Conservation (phyloP, 2,888 invertebrate species). For the Odontocolon sp. region DNA sequence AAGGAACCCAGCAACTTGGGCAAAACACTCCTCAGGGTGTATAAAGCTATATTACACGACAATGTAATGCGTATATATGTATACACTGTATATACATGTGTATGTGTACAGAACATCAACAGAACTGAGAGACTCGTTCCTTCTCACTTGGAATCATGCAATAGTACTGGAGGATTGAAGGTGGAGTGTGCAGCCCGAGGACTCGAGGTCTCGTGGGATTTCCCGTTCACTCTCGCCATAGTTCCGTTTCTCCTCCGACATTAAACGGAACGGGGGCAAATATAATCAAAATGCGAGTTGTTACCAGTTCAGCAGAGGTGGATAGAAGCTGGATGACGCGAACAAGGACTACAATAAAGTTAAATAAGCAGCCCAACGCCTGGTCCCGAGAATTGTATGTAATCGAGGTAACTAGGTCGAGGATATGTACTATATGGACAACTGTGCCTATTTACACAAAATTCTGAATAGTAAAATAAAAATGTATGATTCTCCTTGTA, state of each 20-base stretch:
- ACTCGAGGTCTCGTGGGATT: conserved; percentile 48
- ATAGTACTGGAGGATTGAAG: not conserved
- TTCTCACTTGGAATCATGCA: not conserved
- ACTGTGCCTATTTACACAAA: not conserved
- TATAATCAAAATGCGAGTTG: conserved; percentile 60
- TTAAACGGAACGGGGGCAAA: conserved; percentile 53
- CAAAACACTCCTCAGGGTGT: conserved; percentile 71
- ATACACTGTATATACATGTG: not conserved
- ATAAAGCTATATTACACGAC: conserved; percentile 67
- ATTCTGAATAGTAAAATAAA: not conserved
- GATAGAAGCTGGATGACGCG: conserved; percentile 34
- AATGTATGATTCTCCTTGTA: not conserved
- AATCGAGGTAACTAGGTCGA: conserved; percentile 44
- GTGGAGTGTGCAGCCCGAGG: conserved; percentile 17
- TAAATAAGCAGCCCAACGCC: conserved; percentile 39
- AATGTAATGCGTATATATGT: not conserved
- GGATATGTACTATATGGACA: not conserved
- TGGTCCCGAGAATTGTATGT: conserved; percentile 26
- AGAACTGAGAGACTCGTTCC: not conserved
- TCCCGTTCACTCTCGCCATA: conserved; percentile 14
- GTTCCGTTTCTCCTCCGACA: conserved; percentile 46
- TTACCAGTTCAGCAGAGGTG: conserved; percentile 45
- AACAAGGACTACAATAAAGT: conserved; percentile 44
- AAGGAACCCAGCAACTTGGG: conserved; percentile 67
- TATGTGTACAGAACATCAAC: not conserved